Evolutionary conservation across 2,888 invertebrate genomes (phyloP), one percentile per base, ranked within the genome.

Genomic region (Lasius fuliginosus): DNA sequence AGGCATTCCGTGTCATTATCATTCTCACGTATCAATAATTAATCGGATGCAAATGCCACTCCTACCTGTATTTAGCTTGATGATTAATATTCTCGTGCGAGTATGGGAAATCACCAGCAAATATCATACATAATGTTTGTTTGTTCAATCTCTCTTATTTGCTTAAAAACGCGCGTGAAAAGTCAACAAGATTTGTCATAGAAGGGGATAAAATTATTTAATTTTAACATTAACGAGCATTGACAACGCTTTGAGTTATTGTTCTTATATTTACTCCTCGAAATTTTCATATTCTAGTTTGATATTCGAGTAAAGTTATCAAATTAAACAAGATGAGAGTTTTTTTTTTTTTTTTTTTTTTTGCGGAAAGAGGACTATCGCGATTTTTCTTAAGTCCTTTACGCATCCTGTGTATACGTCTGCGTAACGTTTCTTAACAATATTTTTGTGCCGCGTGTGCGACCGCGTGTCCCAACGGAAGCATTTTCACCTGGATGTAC

Each of bases 391-490:
- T n/a, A 40, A 23, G 3, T 56, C 42, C 9, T 68, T 82, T 46
- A 60, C 49, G 68, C 53, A 85, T 75, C 36, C 27, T n/a, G 49
- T n/a, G 49, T 65, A 36, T 8, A 36, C 67, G 69, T 76, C 64
- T 42, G 60, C 71, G 67, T 67, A 76, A 81, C 76, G 67, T 86
- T 81, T 84, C 86, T 82, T 84, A 74, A 79, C 82, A 76, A 85
- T 87, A 84, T 86, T 84, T 76, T n/a, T 27, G 67, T 42, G 81
- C 65, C 68, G 58, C 68, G 3, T 53, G 23, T 69, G 49, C 68
- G 53, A 65, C 74, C 81, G 69, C 58, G 33, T 62, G 71, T 81
- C 85, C 84, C 67, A 84, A 53, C 56, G 82, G 82, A 49, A 68
- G 49, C 85, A 85, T 81, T 82, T 76, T 71, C 81, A 81, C 84